Evolutionary conservation across 2,888 invertebrate genomes (phyloP).

Genomic region (Orthosia gothica): DNA sequence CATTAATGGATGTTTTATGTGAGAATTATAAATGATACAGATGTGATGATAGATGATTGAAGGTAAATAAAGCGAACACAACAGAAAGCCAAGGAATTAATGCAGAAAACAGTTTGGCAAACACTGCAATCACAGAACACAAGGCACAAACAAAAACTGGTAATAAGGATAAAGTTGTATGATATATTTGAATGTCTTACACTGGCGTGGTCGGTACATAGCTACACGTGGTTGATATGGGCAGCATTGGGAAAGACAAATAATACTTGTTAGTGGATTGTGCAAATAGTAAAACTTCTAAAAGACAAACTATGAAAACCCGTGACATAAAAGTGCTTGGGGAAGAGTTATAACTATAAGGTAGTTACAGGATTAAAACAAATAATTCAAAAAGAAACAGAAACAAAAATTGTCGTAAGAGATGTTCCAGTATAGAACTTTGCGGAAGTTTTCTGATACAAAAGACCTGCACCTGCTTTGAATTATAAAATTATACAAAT

Average conservation of each 20-base stretch:
- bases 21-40: slow-evolving; percentile 44
- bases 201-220: slow-evolving; percentile 93
- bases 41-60: slow-evolving; percentile 55
- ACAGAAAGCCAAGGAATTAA: slow-evolving; percentile 59
- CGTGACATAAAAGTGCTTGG: slow-evolving; percentile 54
- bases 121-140: slow-evolving; percentile 66
- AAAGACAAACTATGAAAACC: slow-evolving; percentile 57
- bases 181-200: slow-evolving; percentile 89
- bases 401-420: slow-evolving; percentile 83
- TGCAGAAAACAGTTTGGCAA: slow-evolving; percentile 56
- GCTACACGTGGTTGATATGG: slow-evolving; percentile 86
- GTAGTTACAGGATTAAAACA: slow-evolving; percentile 60
- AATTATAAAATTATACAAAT: slow-evolving; percentile 48
- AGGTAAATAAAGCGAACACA: slow-evolving; percentile 64
- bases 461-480: slow-evolving; percentile 55
- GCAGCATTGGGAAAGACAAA: slow-evolving; percentile 88
- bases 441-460: slow-evolving; percentile 34
- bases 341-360: slow-evolving; percentile 62
- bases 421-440: slow-evolving; percentile 85
- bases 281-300: slow-evolving; percentile 71
- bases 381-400: slow-evolving; percentile 59
- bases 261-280: slow-evolving; percentile 80
- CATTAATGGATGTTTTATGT: slow-evolving; percentile 51
- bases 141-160: slow-evolving; percentile 65
- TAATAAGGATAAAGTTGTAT: slow-evolving; percentile 59